These are phyloP conservation scores for Scotopteryx bipunctaria DNA, from an alignment of 2,888 invertebrate species.

Conservation along the genomic window DNA sequence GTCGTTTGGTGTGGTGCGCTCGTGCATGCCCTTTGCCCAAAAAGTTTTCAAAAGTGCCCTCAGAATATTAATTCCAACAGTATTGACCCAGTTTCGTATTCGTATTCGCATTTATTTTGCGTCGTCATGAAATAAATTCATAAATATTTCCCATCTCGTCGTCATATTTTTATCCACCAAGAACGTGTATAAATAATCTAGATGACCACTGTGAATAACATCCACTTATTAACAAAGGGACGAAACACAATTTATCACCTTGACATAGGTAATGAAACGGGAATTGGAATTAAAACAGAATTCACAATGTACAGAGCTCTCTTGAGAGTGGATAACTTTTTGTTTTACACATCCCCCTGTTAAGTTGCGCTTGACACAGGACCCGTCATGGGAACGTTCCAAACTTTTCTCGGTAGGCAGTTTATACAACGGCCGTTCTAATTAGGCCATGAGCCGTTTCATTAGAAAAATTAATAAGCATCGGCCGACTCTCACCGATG, in stretches of 20 bases:
- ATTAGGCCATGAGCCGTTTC: slow-evolving; percentile 56
- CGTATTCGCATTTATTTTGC: slow-evolving; percentile 4
- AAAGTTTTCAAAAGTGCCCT: slow-evolving; percentile 21
- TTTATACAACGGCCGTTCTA: slow-evolving; percentile 54
- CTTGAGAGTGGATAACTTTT: slow-evolving; percentile 55
- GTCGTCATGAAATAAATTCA: slow-evolving; percentile 4
- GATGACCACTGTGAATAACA: slow-evolving; percentile 1
- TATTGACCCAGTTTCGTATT: slow-evolving; percentile 20
- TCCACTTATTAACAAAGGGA: slow-evolving; percentile 21
- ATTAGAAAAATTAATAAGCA: slow-evolving; percentile 69
- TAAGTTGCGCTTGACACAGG: slow-evolving; percentile 60
- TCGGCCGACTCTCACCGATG: slow-evolving; percentile 40
- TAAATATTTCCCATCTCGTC: background rate
- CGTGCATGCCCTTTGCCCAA: slow-evolving; percentile 26
- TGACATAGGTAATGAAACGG: slow-evolving; percentile 39
- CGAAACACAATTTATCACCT: slow-evolving; percentile 30
- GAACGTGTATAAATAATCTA: background rate
- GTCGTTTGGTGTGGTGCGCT: slow-evolving; percentile 30
- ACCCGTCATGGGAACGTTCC: slow-evolving; percentile 57
- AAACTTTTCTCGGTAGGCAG: slow-evolving; percentile 64
- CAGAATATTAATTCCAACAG: slow-evolving; percentile 24
- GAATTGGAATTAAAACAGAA: slow-evolving; percentile 41
- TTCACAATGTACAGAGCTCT: slow-evolving; percentile 40
- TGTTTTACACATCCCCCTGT: slow-evolving; percentile 55
- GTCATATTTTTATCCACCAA: background rate